phyloP scores from a whole-genome alignment of 1,140 invertebrate genomes.

The Zaprionus gabonicus region DNA sequence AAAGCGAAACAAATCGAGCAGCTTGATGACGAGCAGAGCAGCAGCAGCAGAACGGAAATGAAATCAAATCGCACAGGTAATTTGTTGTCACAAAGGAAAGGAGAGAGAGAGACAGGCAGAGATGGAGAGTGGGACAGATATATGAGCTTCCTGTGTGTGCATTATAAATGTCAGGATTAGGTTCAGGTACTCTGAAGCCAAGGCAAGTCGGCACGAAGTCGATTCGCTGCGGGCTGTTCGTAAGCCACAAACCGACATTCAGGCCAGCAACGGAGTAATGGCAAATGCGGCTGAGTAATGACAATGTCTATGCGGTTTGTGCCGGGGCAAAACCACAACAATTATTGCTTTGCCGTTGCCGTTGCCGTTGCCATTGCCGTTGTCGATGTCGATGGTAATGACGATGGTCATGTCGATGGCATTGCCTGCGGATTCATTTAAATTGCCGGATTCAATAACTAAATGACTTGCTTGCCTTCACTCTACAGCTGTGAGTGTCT shows the following conservation, averaged over 20 bases:
- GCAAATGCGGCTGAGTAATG: conserved; percentile 68
- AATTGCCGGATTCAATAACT: conserved; percentile 75
- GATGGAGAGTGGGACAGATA: neutral
- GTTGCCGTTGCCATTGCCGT: conserved; percentile 38
- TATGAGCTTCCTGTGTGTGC: conserved; percentile 37
- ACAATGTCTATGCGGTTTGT: conserved; percentile 38
- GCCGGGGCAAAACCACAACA: conserved; percentile 58
- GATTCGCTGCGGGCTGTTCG: conserved; percentile 40
- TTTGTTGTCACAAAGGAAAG: conserved; percentile 59
- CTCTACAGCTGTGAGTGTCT: neutral
- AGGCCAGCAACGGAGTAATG: conserved; percentile 25
- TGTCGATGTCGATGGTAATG: conserved; percentile 19
- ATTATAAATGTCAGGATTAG: conserved; percentile 76
- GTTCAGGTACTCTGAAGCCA: conserved; percentile 8
- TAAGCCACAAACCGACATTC: conserved; percentile 35
- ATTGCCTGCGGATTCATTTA: conserved; percentile 62
- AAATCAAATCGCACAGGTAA: conserved; percentile 80
- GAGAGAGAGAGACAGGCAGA: neutral
- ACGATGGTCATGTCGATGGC: conserved; percentile 1
- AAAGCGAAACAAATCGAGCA: conserved; percentile 43
- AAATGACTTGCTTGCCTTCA: conserved; percentile 41
- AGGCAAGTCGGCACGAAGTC: neutral
- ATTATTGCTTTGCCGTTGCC: conserved; percentile 62
- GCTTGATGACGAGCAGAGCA: conserved; percentile 24
- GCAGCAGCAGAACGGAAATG: conserved; percentile 58